Evolutionary conservation across 2,113 vertebrate genomes (phyloP).

Genomic region (Quiscalus mexicanus): DNA sequence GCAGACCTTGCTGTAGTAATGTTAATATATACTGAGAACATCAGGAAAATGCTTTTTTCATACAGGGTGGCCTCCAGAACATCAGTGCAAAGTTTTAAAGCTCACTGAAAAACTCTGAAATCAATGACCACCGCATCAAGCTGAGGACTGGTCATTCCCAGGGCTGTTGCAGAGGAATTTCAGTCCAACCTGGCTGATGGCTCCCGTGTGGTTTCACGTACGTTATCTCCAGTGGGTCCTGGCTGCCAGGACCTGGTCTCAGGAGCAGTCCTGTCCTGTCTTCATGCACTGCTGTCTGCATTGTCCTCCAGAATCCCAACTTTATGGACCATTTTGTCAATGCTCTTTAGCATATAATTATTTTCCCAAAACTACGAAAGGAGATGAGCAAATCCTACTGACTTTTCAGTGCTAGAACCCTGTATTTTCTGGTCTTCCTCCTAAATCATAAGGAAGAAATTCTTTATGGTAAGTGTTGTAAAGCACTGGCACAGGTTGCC

Average conservation of each 20-base stretch:
- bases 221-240: neutral
- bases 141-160: neutral
- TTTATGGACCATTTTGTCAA: neutral
- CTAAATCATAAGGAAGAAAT: neutral
- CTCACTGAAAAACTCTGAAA: neutral
- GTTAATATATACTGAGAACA: neutral
- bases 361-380: neutral
- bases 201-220: fast-evolving
- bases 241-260: neutral
- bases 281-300: neutral
- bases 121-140: neutral
- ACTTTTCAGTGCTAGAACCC: neutral
- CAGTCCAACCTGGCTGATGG: neutral
- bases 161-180: neutral
- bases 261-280: neutral
- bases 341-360: neutral
- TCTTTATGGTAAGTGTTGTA: neutral
- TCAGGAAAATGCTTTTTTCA: neutral
- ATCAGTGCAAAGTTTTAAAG: neutral
- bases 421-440: neutral
- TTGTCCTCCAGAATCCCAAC: neutral
- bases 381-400: neutral
- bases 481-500: neutral
- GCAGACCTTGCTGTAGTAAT: neutral
- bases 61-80: neutral